Conservation (phyloP, 2,888 invertebrate genomes). For the Leistus spinibarbis region DNA sequence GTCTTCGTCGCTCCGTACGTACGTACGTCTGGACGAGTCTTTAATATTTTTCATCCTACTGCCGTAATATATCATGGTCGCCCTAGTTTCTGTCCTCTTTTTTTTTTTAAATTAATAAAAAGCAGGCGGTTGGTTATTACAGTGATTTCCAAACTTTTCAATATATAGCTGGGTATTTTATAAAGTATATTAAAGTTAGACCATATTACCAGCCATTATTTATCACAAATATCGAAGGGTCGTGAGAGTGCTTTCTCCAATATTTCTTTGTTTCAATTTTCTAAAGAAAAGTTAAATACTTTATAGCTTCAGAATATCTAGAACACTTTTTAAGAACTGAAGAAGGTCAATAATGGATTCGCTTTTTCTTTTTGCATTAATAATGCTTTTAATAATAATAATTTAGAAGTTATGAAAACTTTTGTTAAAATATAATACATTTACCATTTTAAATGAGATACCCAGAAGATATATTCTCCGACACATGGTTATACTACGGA, state of each 20-base stretch:
- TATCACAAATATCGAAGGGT: neutral
- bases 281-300: neutral
- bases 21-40: too few relatives aligned
- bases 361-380: too few relatives aligned
- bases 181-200: too few relatives aligned
- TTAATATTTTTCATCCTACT: neutral
- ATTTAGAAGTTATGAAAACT: too few relatives aligned
- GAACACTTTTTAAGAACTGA: too few relatives aligned
- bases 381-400: too few relatives aligned
- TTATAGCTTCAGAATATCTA: too few relatives aligned
- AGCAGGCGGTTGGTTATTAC: neutral
- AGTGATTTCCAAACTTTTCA: neutral
- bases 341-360: too few relatives aligned
- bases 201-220: neutral
- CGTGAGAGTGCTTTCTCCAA: neutral
- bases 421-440: too few relatives aligned
- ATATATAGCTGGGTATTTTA: neutral
- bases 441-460: too few relatives aligned
- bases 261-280: neutral
- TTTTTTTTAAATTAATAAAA: constrained; percentile 12
- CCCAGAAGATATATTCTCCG: too few relatives aligned
- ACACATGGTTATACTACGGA: too few relatives aligned
- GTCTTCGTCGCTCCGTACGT: neutral
- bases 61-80: constrained; percentile 1
- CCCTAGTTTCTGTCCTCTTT: neutral